Evolutionary conservation across 2,888 invertebrate genomes (phyloP).

Genomic region (Sesamia inferens): DNA sequence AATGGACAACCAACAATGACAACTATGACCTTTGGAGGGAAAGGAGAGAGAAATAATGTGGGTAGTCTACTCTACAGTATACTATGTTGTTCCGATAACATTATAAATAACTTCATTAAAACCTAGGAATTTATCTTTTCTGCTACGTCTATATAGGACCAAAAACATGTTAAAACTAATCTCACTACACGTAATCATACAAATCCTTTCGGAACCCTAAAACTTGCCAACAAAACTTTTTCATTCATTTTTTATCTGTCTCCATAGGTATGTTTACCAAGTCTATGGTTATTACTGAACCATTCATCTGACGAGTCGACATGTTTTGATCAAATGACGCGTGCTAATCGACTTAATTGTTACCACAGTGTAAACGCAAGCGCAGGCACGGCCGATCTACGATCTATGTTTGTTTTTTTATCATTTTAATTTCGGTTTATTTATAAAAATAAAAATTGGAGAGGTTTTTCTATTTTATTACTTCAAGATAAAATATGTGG

Average conservation of each 20-base stretch:
- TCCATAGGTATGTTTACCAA: constrained; percentile 62
- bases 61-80: too few species aligned
- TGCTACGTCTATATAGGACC: background rate
- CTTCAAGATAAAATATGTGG: too few species aligned
- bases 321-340: constrained; percentile 87
- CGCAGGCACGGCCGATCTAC: constrained; percentile 66
- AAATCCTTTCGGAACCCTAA: constrained; percentile 32
- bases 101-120: background rate
- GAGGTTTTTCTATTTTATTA: constrained; percentile 21
- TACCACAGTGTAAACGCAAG: constrained; percentile 69
- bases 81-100: background rate
- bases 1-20: too few species aligned
- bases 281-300: constrained; percentile 70
- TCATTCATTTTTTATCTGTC: constrained; percentile 65
- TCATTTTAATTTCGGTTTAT: constrained; percentile 40
- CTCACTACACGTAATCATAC: background rate
- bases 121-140: background rate
- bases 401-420: constrained; percentile 60
- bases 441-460: constrained; percentile 47
- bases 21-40: too few species aligned
- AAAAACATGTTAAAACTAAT: background rate
- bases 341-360: constrained; percentile 89
- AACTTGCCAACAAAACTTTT: constrained; percentile 55
- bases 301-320: constrained; percentile 77
- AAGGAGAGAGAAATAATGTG: too few species aligned